Base-by-base conservation (phyloP, 2,797 vertebrate genomes). In the Esox lucius region DNA sequence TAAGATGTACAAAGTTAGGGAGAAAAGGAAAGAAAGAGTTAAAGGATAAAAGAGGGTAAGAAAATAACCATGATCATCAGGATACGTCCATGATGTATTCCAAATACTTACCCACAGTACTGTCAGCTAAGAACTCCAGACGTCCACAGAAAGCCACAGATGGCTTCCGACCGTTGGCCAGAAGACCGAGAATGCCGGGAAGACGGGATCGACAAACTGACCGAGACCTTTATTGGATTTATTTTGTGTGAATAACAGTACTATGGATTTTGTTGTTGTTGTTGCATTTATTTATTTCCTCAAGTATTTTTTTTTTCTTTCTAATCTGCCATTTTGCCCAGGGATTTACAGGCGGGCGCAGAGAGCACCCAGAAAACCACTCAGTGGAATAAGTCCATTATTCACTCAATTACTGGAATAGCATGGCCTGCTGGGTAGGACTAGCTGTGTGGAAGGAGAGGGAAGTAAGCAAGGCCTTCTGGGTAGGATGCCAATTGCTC, bases 301-400 rank as follows among this genome's bases (percentile, higher is more conserved):
- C n/a, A 24, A 42, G 31, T 70, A 11, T 49, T 65, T 33, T 65
- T 42, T 42, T 67, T 62, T 31, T 69, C 66, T 73, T 48, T 59
- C 83, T 86, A 89, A 90, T 87, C 86, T 89, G 80, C 85, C 86
- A 86, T 91, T 90, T 88, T 66, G 84, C 86, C 86, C 83, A 78
- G 91, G 91, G 89, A 92, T 92, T 93, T 92, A 91, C 87, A 86
- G 90, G 86, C 35, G 80, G 73, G 82, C 86, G 90, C 88, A 84
- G 85, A 91, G 85, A 85, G 84, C 83, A 88, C 90, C 87, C 90
- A 88, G 87, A 89, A 89, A 92, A 86, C 86, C 90, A 92, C 91
- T 93, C 93, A 92, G 91, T 72, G 85, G 90, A 93, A 92, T 92
- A 91, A 91, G 87, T 91, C 90, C 90, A 91, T 93, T 91, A 91